Percentiles rank a stretch among this genome's conserved stretches.
Conservation (phyloP, 2,888 invertebrate genomes). For the Beris morrisii region DNA sequence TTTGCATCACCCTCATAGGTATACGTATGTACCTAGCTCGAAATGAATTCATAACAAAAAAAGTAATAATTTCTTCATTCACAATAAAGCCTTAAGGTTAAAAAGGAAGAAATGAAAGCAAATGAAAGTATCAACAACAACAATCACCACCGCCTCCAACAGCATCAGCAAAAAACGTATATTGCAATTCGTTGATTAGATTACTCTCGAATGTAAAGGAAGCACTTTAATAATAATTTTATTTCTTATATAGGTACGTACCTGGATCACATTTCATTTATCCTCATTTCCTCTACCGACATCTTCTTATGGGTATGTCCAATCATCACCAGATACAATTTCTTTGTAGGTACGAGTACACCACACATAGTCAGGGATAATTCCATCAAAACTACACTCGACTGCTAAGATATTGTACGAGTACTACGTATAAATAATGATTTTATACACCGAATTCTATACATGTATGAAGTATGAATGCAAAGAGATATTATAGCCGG, state of each 20-base stretch:
- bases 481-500: conserved; percentile 34
- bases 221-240: conserved; percentile 29
- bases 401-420: conserved; percentile 4
- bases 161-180: too few species aligned
- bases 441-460: conserved; percentile 3
- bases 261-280: conserved; percentile 31
- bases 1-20: too few species aligned
- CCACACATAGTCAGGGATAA: neutral
- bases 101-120: too few species aligned
- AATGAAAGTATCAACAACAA: too few species aligned
- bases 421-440: conserved; percentile 8
- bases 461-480: conserved; percentile 22
- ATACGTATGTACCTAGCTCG: too few species aligned
- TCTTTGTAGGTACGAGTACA: conserved; percentile 15
- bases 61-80: too few species aligned
- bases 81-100: too few species aligned
- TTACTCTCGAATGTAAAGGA: conserved; percentile 24
- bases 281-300: conserved; percentile 27
- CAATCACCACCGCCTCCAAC: too few species aligned
- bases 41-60: too few species aligned
- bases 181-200: conserved; percentile 15
- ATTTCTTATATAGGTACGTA: conserved; percentile 9
- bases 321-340: conserved; percentile 30
- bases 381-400: neutral
- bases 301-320: conserved; percentile 27